phyloP scores from a whole-genome alignment of 2,113 vertebrate species.

The Propithecus coquereli region DNA sequence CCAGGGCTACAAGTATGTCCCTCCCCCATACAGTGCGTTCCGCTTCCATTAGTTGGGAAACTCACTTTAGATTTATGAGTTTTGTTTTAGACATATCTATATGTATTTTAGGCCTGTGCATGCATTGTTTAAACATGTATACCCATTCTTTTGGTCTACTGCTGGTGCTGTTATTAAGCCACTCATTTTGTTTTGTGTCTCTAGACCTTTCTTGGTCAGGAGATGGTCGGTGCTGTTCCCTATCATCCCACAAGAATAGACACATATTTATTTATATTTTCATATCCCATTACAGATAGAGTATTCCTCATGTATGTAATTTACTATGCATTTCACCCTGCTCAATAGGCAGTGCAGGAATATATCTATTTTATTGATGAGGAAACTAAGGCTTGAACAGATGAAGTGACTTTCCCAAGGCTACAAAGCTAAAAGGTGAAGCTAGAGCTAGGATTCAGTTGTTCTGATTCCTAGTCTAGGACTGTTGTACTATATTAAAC shows the following conservation, averaged over 20 bases:
- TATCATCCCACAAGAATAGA: neutral
- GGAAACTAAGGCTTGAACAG: neutral
- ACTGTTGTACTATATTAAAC: neutral
- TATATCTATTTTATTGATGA: neutral
- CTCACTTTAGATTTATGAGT: neutral
- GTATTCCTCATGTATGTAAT: neutral
- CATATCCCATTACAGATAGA: neutral
- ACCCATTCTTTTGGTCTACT: neutral
- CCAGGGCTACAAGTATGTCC: no score
- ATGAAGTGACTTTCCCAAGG: neutral
- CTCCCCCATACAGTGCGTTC: no score
- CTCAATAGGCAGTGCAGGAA: neutral
- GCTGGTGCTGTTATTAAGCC: neutral
- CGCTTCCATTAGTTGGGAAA: no score
- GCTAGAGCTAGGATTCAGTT: neutral
- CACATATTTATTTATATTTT: neutral
- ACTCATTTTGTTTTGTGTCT: neutral
- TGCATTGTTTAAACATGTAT: neutral
- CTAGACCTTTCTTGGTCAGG: neutral
- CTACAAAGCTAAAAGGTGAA: neutral
- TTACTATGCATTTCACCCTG: neutral
- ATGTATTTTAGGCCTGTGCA: neutral
- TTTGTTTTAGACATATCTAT: neutral
- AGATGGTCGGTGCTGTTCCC: neutral
- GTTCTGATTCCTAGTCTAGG: neutral